phyloP scores from a whole-genome alignment of 2,888 invertebrate genomes.

The Cactoblastis cactorum region DNA sequence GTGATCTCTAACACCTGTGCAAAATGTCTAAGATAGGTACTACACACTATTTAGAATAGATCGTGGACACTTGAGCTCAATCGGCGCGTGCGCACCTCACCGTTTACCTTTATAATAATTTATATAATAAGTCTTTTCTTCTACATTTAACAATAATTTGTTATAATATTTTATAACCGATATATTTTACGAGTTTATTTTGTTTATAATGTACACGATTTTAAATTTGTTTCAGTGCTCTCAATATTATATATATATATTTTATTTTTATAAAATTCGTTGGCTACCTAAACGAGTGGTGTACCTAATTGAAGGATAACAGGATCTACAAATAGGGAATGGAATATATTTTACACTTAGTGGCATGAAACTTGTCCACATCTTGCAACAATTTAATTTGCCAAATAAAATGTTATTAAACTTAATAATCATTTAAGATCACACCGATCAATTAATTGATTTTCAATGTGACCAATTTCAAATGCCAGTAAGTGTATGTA shows the following conservation, averaged over 20 bases:
- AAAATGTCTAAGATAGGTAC: slow-evolving; percentile 70
- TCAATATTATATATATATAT: slow-evolving; percentile 61
- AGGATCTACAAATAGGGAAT: slow-evolving; percentile 59
- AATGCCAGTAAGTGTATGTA: slow-evolving; percentile 33
- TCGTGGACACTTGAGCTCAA: slow-evolving; percentile 59
- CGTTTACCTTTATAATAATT: slow-evolving; percentile 34
- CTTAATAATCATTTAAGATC: neutral
- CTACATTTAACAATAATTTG: slow-evolving; percentile 72
- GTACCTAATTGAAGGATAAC: slow-evolving; percentile 57
- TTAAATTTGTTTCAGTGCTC: slow-evolving; percentile 73
- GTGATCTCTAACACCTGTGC: slow-evolving; percentile 65
- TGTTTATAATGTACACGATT: slow-evolving; percentile 60
- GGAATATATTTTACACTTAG: slow-evolving; percentile 53
- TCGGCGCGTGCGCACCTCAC: slow-evolving; percentile 41
- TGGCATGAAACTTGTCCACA: slow-evolving; percentile 27
- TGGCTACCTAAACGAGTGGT: slow-evolving; percentile 72
- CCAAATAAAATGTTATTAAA: slow-evolving; percentile 2
- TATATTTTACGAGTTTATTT: slow-evolving; percentile 45
- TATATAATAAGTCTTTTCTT: slow-evolving; percentile 68
- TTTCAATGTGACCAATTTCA: slow-evolving; percentile 15
- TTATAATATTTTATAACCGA: slow-evolving; percentile 52
- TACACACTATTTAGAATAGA: slow-evolving; percentile 73
- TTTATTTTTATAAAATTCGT: slow-evolving; percentile 73
- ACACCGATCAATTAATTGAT: slow-evolving; percentile 1
- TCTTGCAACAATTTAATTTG: neutral